These are phyloP conservation scores for Phodopus roborovskii DNA, from an alignment of 2,113 vertebrate genomes.

Conservation along the genomic window DNA sequence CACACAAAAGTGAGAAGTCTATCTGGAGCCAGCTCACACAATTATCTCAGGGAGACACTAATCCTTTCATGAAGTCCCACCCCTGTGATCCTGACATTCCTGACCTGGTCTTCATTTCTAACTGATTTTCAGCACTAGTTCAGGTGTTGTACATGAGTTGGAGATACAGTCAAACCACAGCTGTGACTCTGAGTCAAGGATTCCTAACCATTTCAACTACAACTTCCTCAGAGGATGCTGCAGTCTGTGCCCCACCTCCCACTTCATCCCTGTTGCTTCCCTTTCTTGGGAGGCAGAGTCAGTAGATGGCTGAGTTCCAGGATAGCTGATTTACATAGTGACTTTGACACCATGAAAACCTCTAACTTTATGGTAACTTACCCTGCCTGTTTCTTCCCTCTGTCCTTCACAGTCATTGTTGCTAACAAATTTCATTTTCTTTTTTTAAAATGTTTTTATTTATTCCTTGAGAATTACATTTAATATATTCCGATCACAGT, in stretches of 20 bases:
- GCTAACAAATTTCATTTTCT: neutral
- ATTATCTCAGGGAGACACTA: neutral
- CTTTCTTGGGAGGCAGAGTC: neutral
- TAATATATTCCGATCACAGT: neutral
- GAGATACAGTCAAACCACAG: neutral
- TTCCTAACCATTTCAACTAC: neutral
- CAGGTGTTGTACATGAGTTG: neutral
- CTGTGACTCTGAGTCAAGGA: neutral
- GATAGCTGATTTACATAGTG: neutral
- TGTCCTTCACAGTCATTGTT: neutral
- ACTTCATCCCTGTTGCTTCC: neutral
- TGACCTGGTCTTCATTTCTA: neutral
- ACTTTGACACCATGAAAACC: neutral
- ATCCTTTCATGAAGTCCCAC: neutral
- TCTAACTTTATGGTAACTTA: neutral
- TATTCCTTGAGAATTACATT: neutral
- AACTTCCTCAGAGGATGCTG: neutral
- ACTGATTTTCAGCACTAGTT: neutral
- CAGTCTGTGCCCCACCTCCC: rapidly evolving
- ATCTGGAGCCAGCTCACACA: no score
- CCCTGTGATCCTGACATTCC: neutral
- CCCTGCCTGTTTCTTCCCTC: neutral
- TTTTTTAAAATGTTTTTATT: neutral
- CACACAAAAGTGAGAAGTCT: neutral
- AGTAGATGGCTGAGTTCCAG: neutral